Percentiles rank a stretch among this genome's conserved stretches.
Evolutionary conservation across 2,888 invertebrate genomes (phyloP).

Genomic region (Acanthoscelides obtectus): DNA sequence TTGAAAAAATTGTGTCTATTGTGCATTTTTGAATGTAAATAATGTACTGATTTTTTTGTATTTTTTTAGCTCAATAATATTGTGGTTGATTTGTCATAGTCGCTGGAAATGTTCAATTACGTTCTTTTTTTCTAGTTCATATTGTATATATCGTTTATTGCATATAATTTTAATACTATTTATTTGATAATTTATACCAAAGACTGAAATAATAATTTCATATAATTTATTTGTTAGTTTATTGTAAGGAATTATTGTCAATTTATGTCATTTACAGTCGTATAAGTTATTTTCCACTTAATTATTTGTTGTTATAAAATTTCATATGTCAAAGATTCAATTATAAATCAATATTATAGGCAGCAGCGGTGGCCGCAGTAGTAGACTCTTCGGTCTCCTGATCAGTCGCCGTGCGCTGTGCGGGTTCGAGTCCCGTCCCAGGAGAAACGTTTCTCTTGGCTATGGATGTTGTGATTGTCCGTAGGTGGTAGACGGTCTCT

Average conservation of each 20-base stretch:
- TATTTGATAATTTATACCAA: conserved; percentile 39
- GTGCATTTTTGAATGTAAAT: conserved; percentile 1
- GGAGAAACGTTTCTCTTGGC: too few species aligned
- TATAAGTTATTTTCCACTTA: too few species aligned
- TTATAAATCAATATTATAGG: too few species aligned
- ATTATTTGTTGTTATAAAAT: too few species aligned
- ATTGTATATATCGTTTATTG: conserved; percentile 29
- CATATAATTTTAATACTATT: conserved; percentile 33
- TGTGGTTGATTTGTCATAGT: conserved; percentile 1
- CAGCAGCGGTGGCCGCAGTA: too few species aligned
- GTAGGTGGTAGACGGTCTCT: too few species aligned
- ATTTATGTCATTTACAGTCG: conserved; percentile 5
- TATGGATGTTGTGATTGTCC: too few species aligned
- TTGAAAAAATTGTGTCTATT: neutral
- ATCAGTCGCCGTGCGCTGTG: too few species aligned
- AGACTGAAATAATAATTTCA: conserved; percentile 35
- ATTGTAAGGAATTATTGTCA: conserved; percentile 30
- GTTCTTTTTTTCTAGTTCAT: neutral
- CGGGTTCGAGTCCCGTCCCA: too few species aligned
- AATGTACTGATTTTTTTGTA: conserved; percentile 6
- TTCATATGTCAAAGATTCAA: too few species aligned
- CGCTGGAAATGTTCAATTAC: neutral
- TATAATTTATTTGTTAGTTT: conserved; percentile 23
- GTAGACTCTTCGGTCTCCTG: too few species aligned
- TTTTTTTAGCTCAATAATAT: conserved; percentile 2